Evolutionary conservation across 2,888 invertebrate species (phyloP).

Genomic region (Herminia tarsipennalis): DNA sequence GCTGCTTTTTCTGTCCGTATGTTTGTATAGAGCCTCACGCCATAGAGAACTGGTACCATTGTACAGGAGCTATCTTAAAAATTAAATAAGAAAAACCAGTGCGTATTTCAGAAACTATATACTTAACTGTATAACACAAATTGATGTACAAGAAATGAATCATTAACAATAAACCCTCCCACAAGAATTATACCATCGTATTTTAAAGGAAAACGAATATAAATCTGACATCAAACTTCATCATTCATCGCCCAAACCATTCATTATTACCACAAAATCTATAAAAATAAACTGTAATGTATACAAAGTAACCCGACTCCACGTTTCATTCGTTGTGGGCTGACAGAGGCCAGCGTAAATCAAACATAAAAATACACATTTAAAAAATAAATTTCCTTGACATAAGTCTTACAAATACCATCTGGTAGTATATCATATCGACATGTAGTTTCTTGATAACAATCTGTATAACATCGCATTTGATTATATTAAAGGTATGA

Average conservation of each 20-base stretch:
- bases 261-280: neutral
- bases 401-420: slow-evolving; percentile 24
- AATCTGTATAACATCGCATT: slow-evolving; percentile 29
- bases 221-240: neutral
- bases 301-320: slow-evolving; percentile 26
- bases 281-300: neutral
- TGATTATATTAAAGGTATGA: slow-evolving; percentile 37
- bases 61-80: no score
- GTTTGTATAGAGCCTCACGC: no score
- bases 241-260: neutral
- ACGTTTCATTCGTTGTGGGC: slow-evolving; percentile 24
- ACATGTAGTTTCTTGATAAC: slow-evolving; percentile 40
- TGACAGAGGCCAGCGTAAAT: slow-evolving; percentile 36
- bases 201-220: neutral
- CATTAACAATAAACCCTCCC: neutral
- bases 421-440: slow-evolving; percentile 27
- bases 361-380: slow-evolving; percentile 23
- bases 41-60: no score
- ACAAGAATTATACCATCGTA: neutral
- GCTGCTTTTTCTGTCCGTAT: no score
- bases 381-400: slow-evolving; percentile 33
- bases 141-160: no score
- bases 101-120: no score
- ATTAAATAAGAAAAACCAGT: no score
- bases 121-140: no score